Evolutionary conservation across 2,888 invertebrate genomes (phyloP), one percentile per base, ranked within the genome.

Genomic region (Chloroclysta siterata): DNA sequence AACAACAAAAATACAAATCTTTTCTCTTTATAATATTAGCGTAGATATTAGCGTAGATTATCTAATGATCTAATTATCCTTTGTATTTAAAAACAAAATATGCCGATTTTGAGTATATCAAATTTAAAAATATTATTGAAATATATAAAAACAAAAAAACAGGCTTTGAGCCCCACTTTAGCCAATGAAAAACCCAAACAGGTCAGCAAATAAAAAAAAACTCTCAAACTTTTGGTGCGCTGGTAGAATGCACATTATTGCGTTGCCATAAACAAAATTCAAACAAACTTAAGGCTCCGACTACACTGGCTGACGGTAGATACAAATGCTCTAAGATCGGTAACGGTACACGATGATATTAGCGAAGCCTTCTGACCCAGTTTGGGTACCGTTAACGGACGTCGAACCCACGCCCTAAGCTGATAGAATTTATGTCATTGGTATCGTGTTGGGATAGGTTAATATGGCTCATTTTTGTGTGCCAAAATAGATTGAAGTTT

Each of bases 361-460:
- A 90, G 91, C 91, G 81, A 90, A 89, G 90, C 92, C 92, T 88
- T 84, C 81, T 92, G 89, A 92, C 91, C 90, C 81, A 92, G 83
- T 80, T 85, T 75, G 77, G 67, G 75, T 83, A 81, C 92, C 89
- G 92, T 90, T 90, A 88, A 61, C 81, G 89, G 86, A 73, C 88
- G 69, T 86, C 84, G 89, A 89, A 89, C 89, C 77, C 72, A 71
- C 77, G 76, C 81, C 83, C 84, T 78, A 72, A 78, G 76, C 56
- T 76, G 76, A 80, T 79, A 79, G 68, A 62, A 65, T 71, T 65
- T 57, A 51, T 52, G 58, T 76, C 78, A 78, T 75, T 66, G 72
- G 63, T 71, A 68, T 28, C 67, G 44, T 57, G 63, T 72, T 72
- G 72, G 48, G 66, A 68, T 66, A 72, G 72, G 72, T 72, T 68